A percentile compares a stretch with the other conserved stretches of the same genome.
Evolutionary conservation across 2,888 invertebrate species (phyloP).

Genomic region (Venustoraphidia nigricollis): DNA sequence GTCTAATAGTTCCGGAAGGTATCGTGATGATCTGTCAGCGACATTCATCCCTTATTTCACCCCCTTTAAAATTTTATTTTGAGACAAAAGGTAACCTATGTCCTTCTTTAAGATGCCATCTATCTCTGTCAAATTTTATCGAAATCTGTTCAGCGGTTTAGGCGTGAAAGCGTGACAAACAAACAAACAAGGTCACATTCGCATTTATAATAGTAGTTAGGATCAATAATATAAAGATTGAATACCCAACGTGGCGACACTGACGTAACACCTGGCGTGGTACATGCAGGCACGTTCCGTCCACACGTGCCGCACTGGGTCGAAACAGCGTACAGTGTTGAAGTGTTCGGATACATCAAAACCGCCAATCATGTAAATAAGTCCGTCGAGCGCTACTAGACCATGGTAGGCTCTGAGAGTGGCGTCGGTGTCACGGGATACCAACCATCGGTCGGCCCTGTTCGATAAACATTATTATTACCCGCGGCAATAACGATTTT

Average conservation of each 20-base stretch:
- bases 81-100: too few species aligned
- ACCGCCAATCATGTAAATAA: constrained; percentile 69
- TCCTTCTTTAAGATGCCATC: too few species aligned
- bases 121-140: too few species aligned
- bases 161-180: too few species aligned
- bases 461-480: constrained; percentile 5
- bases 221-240: neutral
- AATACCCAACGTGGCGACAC: constrained; percentile 49
- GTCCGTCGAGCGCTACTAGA: constrained; percentile 49
- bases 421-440: constrained; percentile 48
- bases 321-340: constrained; percentile 63
- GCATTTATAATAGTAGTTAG: too few species aligned
- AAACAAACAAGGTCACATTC: too few species aligned
- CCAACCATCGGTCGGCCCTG: constrained; percentile 64
- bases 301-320: constrained; percentile 64
- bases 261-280: constrained; percentile 63
- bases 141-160: too few species aligned
- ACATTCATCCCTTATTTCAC: too few species aligned
- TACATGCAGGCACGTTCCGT: constrained; percentile 65
- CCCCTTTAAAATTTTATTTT: too few species aligned
- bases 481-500: too few species aligned
- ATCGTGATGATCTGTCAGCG: too few species aligned
- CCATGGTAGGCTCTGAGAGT: constrained; percentile 67
- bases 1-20: too few species aligned
- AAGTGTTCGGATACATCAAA: constrained; percentile 67